Evolutionary conservation across 2,797 vertebrate species (phyloP).

Genomic region (Pyrocephalus nanus): DNA sequence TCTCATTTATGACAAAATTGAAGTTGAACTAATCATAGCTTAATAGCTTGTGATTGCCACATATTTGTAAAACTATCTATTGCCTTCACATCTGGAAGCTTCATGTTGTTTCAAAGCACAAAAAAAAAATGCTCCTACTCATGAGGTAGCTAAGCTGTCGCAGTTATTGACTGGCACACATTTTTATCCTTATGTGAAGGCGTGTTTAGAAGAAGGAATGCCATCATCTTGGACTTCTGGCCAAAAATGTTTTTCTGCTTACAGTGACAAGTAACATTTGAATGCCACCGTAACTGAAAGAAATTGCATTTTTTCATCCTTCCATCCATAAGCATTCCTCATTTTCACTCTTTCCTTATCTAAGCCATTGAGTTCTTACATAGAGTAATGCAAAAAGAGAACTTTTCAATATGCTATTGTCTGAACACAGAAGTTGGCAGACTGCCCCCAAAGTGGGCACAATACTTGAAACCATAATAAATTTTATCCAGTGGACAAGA

Average conservation of each 20-base stretch:
- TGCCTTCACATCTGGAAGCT: constrained; percentile 9
- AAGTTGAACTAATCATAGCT: background rate
- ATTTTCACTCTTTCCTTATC: background rate
- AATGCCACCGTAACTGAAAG: background rate
- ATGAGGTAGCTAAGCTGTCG: background rate
- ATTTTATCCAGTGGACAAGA: background rate
- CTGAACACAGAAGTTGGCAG: background rate
- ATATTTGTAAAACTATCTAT: background rate
- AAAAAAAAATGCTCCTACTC: background rate
- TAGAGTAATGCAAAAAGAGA: background rate
- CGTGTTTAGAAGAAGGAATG: background rate
- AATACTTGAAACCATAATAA: background rate
- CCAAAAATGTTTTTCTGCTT: background rate
- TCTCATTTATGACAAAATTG: constrained; percentile 22
- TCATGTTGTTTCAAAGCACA: constrained; percentile 1
- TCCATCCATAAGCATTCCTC: background rate
- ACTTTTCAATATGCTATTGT: background rate
- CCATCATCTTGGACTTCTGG: background rate
- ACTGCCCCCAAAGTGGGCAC: background rate
- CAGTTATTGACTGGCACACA: background rate
- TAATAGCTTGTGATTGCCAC: constrained; percentile 9
- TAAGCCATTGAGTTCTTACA: background rate
- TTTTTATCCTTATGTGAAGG: background rate
- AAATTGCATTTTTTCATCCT: background rate
- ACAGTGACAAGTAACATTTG: background rate